These are phyloP conservation scores for Nymphalis c-album DNA, from an alignment of 2,888 invertebrate genomes.

Conservation along the genomic window DNA sequence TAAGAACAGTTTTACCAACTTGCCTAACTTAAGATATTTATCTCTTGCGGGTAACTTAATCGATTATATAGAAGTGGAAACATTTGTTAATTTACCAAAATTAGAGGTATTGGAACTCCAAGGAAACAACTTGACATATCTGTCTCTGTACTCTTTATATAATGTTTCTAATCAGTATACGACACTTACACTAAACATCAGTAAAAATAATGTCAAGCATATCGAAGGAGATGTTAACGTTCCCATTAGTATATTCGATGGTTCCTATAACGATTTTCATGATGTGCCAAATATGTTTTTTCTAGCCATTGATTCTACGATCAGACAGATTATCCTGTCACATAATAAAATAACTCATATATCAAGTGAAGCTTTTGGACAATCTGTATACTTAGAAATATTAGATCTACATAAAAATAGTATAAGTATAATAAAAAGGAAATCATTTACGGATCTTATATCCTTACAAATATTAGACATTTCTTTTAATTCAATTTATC, in stretches of 20 bases:
- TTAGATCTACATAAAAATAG: slow-evolving; percentile 88
- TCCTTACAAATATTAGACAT: slow-evolving; percentile 90
- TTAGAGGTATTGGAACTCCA: slow-evolving; percentile 90
- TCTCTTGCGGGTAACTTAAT: slow-evolving; percentile 92
- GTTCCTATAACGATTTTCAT: slow-evolving; percentile 85
- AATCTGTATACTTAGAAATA: slow-evolving; percentile 85
- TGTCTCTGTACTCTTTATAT: slow-evolving; percentile 85
- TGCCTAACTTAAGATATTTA: slow-evolving; percentile 89
- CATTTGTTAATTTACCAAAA: slow-evolving; percentile 88
- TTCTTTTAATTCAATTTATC: slow-evolving; percentile 87
- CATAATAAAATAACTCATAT: slow-evolving; percentile 87
- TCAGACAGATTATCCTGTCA: slow-evolving; percentile 86
- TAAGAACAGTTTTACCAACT: slow-evolving; percentile 87
- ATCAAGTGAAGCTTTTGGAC: slow-evolving; percentile 88
- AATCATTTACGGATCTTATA: slow-evolving; percentile 88
- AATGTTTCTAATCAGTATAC: slow-evolving; percentile 85
- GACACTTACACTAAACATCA: slow-evolving; percentile 88
- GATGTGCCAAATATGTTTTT: slow-evolving; percentile 85
- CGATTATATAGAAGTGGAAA: slow-evolving; percentile 85
- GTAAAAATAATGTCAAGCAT: slow-evolving; percentile 83
- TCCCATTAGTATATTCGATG: slow-evolving; percentile 86
- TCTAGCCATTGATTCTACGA: slow-evolving; percentile 82
- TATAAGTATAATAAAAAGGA: slow-evolving; percentile 85
- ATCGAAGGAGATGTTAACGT: slow-evolving; percentile 76
- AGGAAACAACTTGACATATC: slow-evolving; percentile 86